Percentiles rank a stretch among this genome's conserved stretches.
Conservation (phyloP, 2,888 invertebrate genomes). For the Dasysyrphus albostriatus region DNA sequence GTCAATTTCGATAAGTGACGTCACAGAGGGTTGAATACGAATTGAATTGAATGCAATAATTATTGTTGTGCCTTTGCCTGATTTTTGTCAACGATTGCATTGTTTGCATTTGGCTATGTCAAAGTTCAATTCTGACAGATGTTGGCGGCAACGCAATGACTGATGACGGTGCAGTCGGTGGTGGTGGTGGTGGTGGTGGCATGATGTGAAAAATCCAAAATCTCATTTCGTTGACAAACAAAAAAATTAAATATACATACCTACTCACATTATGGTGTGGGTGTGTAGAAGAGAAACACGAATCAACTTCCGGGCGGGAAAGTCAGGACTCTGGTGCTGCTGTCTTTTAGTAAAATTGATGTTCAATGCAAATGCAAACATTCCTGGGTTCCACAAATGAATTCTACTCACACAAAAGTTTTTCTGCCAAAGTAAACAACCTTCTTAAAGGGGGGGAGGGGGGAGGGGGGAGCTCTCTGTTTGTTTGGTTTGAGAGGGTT, state of each 20-base stretch:
- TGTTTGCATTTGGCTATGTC: slow-evolving; percentile 63
- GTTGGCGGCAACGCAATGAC: slow-evolving; percentile 20
- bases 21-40: slow-evolving; percentile 41
- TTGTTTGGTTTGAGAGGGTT: neutral
- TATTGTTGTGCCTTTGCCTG: slow-evolving; percentile 42
- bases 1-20: slow-evolving; percentile 61
- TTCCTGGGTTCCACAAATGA: slow-evolving; percentile 54
- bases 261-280: neutral
- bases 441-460: neutral
- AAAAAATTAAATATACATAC: slow-evolving; percentile 68
- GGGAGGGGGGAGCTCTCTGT: too few relatives aligned
- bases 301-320: slow-evolving; percentile 28
- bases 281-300: neutral
- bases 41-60: slow-evolving; percentile 62
- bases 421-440: slow-evolving; percentile 52
- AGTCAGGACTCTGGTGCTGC: slow-evolving; percentile 11
- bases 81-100: slow-evolving; percentile 60
- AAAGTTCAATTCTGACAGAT: slow-evolving; percentile 73
- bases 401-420: slow-evolving; percentile 51
- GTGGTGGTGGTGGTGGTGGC: neutral
- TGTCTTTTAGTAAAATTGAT: slow-evolving; percentile 70
- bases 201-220: slow-evolving; percentile 64
- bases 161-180: neutral
- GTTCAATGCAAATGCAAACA: slow-evolving; percentile 69
- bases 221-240: slow-evolving; percentile 73